These are phyloP conservation scores for Aurelia coerulea DNA, from an alignment of 30 jellyfish, hydroid and myxozoan species.

Conservation along the genomic window DNA sequence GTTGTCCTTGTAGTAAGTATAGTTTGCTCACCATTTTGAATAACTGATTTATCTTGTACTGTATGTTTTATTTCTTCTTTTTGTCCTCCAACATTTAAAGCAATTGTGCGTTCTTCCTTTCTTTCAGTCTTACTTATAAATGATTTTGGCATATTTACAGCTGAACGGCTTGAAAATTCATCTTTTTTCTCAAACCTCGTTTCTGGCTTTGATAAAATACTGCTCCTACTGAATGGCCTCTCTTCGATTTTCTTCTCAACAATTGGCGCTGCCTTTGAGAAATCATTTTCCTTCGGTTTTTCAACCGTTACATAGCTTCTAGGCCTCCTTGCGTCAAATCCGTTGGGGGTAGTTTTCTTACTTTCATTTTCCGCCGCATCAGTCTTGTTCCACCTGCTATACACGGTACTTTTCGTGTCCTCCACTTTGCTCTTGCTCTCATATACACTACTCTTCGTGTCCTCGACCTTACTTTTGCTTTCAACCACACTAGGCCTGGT, in stretches of 20 bases:
- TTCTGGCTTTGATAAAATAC: constrained; percentile 4
- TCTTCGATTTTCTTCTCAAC: neutral
- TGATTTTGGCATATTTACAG: constrained; percentile 39
- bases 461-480: too few species aligned
- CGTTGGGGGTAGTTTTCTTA: neutral
- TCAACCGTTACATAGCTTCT: neutral
- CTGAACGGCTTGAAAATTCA: constrained; percentile 8
- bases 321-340: neutral
- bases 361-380: neutral
- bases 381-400: neutral
- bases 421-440: too few species aligned
- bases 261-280: neutral
- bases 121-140: constrained; percentile 33
- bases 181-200: constrained; percentile 7
- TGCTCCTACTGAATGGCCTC: neutral
- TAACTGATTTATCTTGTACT: constrained; percentile 17
- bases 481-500: too few species aligned
- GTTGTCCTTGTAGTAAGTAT: constrained; percentile 18
- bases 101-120: constrained; percentile 50
- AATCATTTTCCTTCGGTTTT: constrained; percentile 4
- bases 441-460: too few species aligned
- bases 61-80: constrained; percentile 23
- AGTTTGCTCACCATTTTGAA: constrained; percentile 39
- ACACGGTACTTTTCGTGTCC: too few species aligned
- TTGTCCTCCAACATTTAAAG: constrained; percentile 17